Percentiles rank a stretch among this genome's conserved stretches.
These are phyloP conservation scores for Phylloscopus trochiloides DNA, from an alignment of 2,113 vertebrate species.

Conservation along the genomic window DNA sequence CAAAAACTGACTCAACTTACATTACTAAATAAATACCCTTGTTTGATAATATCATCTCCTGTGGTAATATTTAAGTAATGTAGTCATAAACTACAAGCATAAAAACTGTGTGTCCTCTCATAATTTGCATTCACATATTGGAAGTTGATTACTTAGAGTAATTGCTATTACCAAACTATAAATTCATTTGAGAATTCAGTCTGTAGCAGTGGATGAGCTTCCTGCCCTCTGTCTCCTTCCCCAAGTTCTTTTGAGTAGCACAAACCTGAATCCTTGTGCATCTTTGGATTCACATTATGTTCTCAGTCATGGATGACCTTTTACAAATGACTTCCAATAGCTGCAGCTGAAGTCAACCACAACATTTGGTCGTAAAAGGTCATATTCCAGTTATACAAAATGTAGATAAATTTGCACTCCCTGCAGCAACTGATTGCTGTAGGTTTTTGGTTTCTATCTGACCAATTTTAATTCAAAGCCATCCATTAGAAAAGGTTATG, in stretches of 20 bases:
- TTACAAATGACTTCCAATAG: conserved; percentile 74
- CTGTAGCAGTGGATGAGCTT: background rate
- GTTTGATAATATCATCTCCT: background rate
- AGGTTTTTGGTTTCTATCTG: conserved; percentile 37
- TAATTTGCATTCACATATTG: background rate
- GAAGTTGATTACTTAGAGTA: background rate
- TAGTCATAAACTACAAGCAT: background rate
- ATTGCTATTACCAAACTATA: background rate
- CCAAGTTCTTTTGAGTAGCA: background rate
- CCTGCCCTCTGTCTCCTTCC: background rate
- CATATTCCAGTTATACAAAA: conserved; percentile 64
- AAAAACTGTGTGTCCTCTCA: background rate
- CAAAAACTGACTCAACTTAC: background rate
- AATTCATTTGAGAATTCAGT: background rate
- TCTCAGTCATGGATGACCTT: conserved; percentile 70
- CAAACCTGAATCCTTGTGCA: background rate
- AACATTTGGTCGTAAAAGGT: conserved; percentile 64
- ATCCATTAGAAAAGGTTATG: conserved; percentile 47
- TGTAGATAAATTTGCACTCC: conserved; percentile 54
- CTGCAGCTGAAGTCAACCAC: conserved; percentile 61
- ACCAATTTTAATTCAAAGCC: conserved; percentile 53
- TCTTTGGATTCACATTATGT: conserved; percentile 47
- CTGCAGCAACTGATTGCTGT: conserved; percentile 41
- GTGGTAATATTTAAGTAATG: background rate
- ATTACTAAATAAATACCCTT: background rate